Percentiles rank a stretch among this genome's conserved stretches.
Evolutionary conservation across 2,888 invertebrate species (phyloP).

Genomic region (Nycteola revayana): DNA sequence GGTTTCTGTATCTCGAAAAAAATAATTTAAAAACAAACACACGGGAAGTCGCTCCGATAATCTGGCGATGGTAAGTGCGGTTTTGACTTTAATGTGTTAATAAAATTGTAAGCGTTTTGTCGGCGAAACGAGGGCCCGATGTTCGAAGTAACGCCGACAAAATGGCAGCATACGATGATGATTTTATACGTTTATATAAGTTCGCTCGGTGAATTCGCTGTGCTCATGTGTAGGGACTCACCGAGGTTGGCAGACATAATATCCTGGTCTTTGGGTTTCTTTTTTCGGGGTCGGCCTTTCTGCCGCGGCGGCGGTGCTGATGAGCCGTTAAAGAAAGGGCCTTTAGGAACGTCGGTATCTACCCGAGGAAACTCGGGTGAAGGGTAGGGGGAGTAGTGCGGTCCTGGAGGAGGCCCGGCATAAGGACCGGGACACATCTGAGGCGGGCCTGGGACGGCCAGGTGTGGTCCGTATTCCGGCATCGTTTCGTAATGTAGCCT

Average conservation of each 20-base stretch:
- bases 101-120: constrained; percentile 79
- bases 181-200: constrained; percentile 23
- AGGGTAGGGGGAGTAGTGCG: constrained; percentile 80
- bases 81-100: constrained; percentile 81
- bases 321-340: constrained; percentile 81
- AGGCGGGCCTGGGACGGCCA: constrained; percentile 81
- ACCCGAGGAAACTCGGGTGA: constrained; percentile 82
- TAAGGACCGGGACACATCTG: constrained; percentile 82
- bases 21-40: constrained; percentile 57
- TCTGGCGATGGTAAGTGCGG: constrained; percentile 75
- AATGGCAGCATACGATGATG: constrained; percentile 40
- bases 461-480: constrained; percentile 81
- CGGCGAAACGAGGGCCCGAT: constrained; percentile 55
- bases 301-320: constrained; percentile 87
- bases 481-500: constrained; percentile 79
- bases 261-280: constrained; percentile 95
- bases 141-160: constrained; percentile 47
- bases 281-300: constrained; percentile 95
- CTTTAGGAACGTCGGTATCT: constrained; percentile 74
- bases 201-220: constrained; percentile 35
- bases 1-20: constrained; percentile 72
- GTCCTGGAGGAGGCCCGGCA: constrained; percentile 67
- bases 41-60: constrained; percentile 77
- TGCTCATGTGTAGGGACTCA: constrained; percentile 69
- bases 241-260: constrained; percentile 93